A percentile compares a stretch with the other conserved stretches of the same genome.
These are phyloP conservation scores for Poecilia latipinna DNA, from an alignment of 2,113 vertebrate genomes.

Conservation along the genomic window DNA sequence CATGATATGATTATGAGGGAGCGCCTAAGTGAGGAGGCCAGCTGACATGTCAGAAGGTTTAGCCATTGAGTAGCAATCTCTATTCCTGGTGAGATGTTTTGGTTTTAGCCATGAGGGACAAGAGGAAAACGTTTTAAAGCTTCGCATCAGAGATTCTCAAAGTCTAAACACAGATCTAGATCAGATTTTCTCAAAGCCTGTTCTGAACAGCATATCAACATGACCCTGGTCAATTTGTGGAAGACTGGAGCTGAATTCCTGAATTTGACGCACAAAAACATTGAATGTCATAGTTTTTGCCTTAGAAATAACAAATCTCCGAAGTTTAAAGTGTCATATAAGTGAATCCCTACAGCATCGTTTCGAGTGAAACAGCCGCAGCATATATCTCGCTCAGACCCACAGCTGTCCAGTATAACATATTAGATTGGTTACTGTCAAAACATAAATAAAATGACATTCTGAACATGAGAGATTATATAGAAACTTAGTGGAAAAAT, in stretches of 20 bases:
- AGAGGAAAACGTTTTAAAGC: not conserved
- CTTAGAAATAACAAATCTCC: not conserved
- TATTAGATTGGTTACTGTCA: not conserved
- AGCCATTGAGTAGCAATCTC: slow-evolving; percentile 51
- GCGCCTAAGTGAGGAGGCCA: slow-evolving; percentile 52
- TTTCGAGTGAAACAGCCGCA: not conserved
- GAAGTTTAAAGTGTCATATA: not conserved
- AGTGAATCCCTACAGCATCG: not conserved
- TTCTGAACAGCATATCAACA: no score
- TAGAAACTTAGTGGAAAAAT: not conserved
- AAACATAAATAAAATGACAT: not conserved
- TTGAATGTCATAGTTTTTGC: not conserved
- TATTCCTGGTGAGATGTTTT: slow-evolving; percentile 30
- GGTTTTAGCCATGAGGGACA: slow-evolving; percentile 17
- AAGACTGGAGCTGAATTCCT: not conserved
- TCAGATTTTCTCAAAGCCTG: not conserved
- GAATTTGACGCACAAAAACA: not conserved
- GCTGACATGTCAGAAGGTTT: slow-evolving; percentile 36
- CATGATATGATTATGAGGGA: slow-evolving; percentile 62
- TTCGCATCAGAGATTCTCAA: not conserved
- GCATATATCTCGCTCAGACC: no score
- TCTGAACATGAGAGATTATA: not conserved
- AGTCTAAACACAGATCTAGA: not conserved
- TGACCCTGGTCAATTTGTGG: not conserved
- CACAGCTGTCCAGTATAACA: not conserved